These are phyloP conservation scores for Erebia aethiops DNA, from an alignment of 2,888 invertebrate genomes.

Conservation along the genomic window DNA sequence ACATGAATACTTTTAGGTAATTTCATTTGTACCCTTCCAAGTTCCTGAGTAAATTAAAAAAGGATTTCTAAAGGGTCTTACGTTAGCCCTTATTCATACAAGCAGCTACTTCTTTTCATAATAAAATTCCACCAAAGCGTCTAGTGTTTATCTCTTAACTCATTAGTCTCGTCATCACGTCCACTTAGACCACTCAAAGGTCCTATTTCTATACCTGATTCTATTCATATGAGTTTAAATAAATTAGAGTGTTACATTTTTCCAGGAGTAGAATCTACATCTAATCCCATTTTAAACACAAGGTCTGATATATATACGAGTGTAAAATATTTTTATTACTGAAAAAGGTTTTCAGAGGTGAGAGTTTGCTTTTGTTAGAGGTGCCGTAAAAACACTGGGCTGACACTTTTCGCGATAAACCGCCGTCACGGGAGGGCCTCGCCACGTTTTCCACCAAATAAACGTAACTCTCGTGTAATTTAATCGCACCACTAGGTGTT, in stretches of 20 bases:
- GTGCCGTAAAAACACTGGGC: slow-evolving; percentile 65
- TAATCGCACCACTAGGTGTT: slow-evolving; percentile 54
- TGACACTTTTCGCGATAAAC: slow-evolving; percentile 76
- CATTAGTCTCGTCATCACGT: slow-evolving; percentile 40
- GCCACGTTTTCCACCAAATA: slow-evolving; percentile 55
- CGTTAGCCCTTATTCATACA: slow-evolving; percentile 27
- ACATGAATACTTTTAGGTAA: slow-evolving; percentile 1
- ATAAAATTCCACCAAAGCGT: slow-evolving; percentile 32
- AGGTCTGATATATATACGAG: slow-evolving; percentile 32
- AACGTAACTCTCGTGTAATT: slow-evolving; percentile 67
- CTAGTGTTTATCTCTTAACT: slow-evolving; percentile 37
- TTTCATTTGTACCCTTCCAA: slow-evolving; percentile 1
- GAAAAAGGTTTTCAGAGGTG: slow-evolving; percentile 64
- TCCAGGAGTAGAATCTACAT: slow-evolving; percentile 18
- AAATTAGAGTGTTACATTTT: slow-evolving; percentile 32
- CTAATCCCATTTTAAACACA: slow-evolving; percentile 17
- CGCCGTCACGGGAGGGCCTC: slow-evolving; percentile 60
- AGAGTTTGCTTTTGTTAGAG: slow-evolving; percentile 73
- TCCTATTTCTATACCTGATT: slow-evolving; percentile 34
- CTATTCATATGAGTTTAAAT: slow-evolving; percentile 28
- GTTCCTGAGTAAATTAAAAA: slow-evolving; percentile 12
- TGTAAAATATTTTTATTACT: slow-evolving; percentile 68
- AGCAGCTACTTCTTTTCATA: slow-evolving; percentile 32
- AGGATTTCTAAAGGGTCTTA: slow-evolving; percentile 15
- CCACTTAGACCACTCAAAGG: slow-evolving; percentile 38